A percentile compares a stretch with the other conserved stretches of the same genome.
Evolutionary conservation across 2,888 invertebrate genomes (phyloP).

Genomic region (Macrophya annulata): DNA sequence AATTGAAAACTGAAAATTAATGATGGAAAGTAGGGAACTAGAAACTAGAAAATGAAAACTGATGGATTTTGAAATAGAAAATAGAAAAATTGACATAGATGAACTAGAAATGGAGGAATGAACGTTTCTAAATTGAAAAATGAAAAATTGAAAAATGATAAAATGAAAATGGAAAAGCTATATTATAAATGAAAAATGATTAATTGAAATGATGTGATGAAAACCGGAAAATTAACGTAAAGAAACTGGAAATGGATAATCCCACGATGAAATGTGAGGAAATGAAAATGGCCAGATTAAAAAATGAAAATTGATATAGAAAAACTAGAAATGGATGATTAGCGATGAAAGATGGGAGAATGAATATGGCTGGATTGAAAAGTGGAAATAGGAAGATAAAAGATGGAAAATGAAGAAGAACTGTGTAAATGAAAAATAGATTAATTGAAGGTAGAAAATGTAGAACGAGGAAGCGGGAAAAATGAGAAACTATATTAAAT

Average conservation of each 20-base stretch:
- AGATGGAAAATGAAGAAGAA: no score
- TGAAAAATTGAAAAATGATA: conserved; percentile 55
- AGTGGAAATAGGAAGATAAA: background rate
- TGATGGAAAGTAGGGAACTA: background rate
- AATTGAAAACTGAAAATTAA: background rate
- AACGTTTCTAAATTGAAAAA: background rate
- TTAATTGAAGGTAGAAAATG: background rate
- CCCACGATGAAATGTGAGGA: no score
- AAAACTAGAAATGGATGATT: background rate
- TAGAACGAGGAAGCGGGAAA: background rate
- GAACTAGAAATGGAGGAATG: background rate
- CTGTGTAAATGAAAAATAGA: no score
- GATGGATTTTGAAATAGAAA: background rate
- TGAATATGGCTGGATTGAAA: conserved; percentile 59
- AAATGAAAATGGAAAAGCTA: background rate
- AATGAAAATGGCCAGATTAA: no score
- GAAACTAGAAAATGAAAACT: background rate
- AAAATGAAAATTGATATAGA: background rate
- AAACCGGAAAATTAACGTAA: background rate
- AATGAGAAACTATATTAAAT: background rate
- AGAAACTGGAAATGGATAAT: background rate
- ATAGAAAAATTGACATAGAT: background rate
- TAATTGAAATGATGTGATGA: background rate
- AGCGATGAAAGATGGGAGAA: background rate
- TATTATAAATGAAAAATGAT: background rate